Percentiles rank a stretch among this genome's conserved stretches.
phyloP scores from a whole-genome alignment of 2,888 invertebrate species.

The Rhingia campestris region DNA sequence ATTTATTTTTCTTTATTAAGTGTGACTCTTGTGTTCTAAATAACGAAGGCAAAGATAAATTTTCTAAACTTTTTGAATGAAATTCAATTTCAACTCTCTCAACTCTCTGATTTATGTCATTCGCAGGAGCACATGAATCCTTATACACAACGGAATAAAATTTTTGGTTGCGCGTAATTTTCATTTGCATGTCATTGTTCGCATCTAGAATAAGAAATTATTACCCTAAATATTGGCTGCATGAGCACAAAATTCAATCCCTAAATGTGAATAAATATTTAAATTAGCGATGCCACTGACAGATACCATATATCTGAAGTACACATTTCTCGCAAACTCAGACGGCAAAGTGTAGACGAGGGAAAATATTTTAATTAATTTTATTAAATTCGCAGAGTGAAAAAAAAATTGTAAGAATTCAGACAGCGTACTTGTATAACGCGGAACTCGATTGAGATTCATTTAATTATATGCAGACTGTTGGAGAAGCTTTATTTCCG shows the following conservation, averaged over 20 bases:
- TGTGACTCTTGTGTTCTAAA: slow-evolving; percentile 21
- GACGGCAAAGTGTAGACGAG: not conserved
- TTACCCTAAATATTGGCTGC: slow-evolving; percentile 30
- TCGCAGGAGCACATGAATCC: slow-evolving; percentile 20
- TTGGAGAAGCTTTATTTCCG: not conserved
- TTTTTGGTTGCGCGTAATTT: slow-evolving; percentile 44
- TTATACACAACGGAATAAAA: slow-evolving; percentile 31
- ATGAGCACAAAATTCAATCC: slow-evolving; percentile 51
- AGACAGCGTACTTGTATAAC: not conserved
- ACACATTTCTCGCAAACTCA: slow-evolving; percentile 23
- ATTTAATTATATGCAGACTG: slow-evolving; percentile 2
- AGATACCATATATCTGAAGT: slow-evolving; percentile 16
- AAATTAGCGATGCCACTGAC: slow-evolving; percentile 58
- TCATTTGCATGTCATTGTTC: slow-evolving; percentile 66
- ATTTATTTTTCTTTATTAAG: slow-evolving; percentile 25
- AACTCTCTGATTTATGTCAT: slow-evolving; percentile 50
- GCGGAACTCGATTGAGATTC: slow-evolving; percentile 31
- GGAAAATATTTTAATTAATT: slow-evolving; percentile 49
- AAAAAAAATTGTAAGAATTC: not conserved
- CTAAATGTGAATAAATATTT: slow-evolving; percentile 69
- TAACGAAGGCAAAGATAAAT: slow-evolving; percentile 21
- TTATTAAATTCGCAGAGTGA: slow-evolving; percentile 10
- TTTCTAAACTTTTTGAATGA: slow-evolving; percentile 43
- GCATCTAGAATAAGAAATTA: slow-evolving; percentile 61
- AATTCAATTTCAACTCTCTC: slow-evolving; percentile 53